Percentiles rank a stretch among this genome's conserved stretches.
Evolutionary conservation across 2,113 vertebrate genomes (phyloP).

Genomic region (Gymnorhina tibicen): DNA sequence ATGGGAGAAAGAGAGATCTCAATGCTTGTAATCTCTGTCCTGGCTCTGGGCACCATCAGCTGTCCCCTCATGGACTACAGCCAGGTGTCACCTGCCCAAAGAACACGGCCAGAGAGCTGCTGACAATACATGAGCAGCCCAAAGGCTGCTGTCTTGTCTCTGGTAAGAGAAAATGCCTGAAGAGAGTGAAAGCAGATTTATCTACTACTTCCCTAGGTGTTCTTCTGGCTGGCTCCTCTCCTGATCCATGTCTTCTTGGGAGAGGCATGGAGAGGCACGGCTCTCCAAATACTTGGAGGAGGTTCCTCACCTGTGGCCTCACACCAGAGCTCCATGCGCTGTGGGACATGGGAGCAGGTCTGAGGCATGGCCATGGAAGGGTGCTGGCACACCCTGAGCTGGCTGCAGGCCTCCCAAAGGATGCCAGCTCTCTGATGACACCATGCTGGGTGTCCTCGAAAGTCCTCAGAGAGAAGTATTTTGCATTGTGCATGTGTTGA

Average conservation of each 20-base stretch:
- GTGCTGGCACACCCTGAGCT: not conserved
- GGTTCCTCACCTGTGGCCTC: accelerated
- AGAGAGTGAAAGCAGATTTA: not conserved
- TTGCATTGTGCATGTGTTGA: not conserved
- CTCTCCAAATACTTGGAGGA: not conserved
- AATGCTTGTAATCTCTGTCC: not conserved
- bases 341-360: not conserved
- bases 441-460: not conserved
- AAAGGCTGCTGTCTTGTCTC: not conserved
- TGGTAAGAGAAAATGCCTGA: not conserved
- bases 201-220: accelerated
- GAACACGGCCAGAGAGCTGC: accelerated
- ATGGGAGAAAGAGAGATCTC: not conserved
- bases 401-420: not conserved
- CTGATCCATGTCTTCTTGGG: accelerated
- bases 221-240: not conserved
- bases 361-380: not conserved
- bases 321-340: accelerated
- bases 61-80: not conserved
- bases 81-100: not conserved
- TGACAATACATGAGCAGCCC: not conserved
- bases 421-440: not conserved
- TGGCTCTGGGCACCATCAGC: not conserved
- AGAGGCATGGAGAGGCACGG: not conserved
- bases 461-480: not conserved